These are phyloP conservation scores for Euzophera pinguis DNA, from an alignment of 2,888 invertebrate species.

Conservation along the genomic window DNA sequence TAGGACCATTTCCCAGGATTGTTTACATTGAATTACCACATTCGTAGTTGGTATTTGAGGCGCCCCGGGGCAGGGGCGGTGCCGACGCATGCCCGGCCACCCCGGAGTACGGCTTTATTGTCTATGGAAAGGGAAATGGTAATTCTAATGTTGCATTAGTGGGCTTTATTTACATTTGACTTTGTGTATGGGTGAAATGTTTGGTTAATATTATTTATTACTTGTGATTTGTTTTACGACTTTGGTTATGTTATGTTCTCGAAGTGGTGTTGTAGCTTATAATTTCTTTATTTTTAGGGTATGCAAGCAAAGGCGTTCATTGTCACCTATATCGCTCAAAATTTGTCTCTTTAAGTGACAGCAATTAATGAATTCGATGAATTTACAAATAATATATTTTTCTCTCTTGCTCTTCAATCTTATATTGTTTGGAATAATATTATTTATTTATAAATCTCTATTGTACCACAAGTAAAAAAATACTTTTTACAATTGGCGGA, in stretches of 20 bases:
- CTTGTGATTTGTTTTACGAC: neutral
- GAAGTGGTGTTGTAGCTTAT: too few species aligned
- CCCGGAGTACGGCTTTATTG: conserved; percentile 43
- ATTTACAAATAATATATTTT: too few species aligned
- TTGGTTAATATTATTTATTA: conserved; percentile 8
- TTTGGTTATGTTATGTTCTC: neutral
- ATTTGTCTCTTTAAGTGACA: too few species aligned
- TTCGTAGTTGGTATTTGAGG: conserved; percentile 54
- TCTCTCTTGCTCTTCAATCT: too few species aligned
- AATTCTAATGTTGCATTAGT: conserved; percentile 21
- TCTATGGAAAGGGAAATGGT: conserved; percentile 14
- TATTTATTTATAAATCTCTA: too few species aligned
- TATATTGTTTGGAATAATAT: too few species aligned
- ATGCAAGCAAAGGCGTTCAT: too few species aligned
- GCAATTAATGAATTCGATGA: too few species aligned
- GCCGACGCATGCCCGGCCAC: conserved; percentile 64
- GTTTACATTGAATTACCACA: conserved; percentile 71
- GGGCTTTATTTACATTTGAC: conserved; percentile 17
- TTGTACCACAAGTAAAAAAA: too few species aligned
- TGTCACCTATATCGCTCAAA: too few species aligned
- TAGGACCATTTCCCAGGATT: conserved; percentile 60
- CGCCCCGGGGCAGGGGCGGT: conserved; percentile 64
- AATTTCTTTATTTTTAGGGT: too few species aligned
- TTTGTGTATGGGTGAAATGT: conserved; percentile 3
- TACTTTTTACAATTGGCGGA: too few species aligned